Evolutionary conservation across 30 jellyfish, hydroid and myxozoan species (phyloP), one percentile per base, ranked within the genome.

Genomic region (Kudoa iwatai): DNA sequence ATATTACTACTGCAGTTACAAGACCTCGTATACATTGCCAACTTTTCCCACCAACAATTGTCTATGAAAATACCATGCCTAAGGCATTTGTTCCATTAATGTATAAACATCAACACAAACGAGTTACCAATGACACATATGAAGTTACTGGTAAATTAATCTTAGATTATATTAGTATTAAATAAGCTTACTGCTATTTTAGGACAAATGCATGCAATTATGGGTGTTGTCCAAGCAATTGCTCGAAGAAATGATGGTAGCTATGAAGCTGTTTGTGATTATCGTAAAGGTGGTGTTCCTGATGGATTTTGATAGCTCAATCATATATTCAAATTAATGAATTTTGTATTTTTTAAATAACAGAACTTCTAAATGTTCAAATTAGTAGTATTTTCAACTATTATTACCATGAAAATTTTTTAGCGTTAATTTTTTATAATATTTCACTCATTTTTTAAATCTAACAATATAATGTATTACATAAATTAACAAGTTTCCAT

Each of bases 191-290:
- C 19, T 24, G 32, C 32, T 38, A 13, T 58, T 51, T 39, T 39
- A 74, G 94, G 94, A 32, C 94, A 74, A 48, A 39, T 48, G 63
- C 58, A 74, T 41, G 94, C 94, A 0, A 74, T 74, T 22, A 55
- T 74, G 88, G 94, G 94, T 0, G 94, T 74, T 6, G 88, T 74
- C 14, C 94, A 74, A 49, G 94, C 94, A 1, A 62, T 74, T 32
- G 94, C 58, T 26, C 40, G 83, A 40, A 58, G 41, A 12, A 23
- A 55, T 10, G 62, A 55, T 35, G 88, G 88, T n/a, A 47, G 47
- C 44, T 44, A 59, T 2, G 50, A 60, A 1, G 94, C 94, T 33
- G 88, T 47, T 6, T 61, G 87, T 20, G 94, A 74, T 52, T 62
- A 62, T 53, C 50, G 94, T 45, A 74, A 74, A 43, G 94, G 94